A percentile compares a stretch with the other conserved stretches of the same genome.
Conservation (phyloP, 2,888 invertebrate genomes). For the Megalurothrips usitatus region DNA sequence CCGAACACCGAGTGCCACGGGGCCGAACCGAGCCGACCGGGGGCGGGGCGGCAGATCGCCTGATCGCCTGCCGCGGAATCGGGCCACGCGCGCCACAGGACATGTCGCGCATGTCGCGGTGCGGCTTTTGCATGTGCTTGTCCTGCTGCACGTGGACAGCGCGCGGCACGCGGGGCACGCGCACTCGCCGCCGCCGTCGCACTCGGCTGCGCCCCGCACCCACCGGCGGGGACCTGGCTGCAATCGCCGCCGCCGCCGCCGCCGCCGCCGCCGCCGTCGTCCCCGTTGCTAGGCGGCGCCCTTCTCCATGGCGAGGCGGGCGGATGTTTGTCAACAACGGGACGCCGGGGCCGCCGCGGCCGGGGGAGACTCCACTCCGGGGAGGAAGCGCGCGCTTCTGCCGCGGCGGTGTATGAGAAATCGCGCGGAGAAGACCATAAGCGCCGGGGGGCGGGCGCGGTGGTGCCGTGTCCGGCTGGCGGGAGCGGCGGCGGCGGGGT, state of each 20-base stretch:
- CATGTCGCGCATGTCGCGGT: no score
- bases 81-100: no score
- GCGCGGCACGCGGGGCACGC: not conserved
- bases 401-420: not conserved
- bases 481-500: no score
- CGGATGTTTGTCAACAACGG: slow-evolving; percentile 23
- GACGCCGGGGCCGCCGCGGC: not conserved
- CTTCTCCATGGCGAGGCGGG: not conserved
- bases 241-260: no score
- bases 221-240: not conserved
- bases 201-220: not conserved
- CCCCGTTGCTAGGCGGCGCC: not conserved
- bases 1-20: not conserved
- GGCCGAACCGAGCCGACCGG: no score
- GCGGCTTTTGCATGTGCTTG: no score
- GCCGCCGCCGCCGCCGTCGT: not conserved
- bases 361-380: not conserved
- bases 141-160: no score
- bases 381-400: not conserved
- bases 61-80: no score
- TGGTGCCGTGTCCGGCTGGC: not conserved
- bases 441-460: not conserved
- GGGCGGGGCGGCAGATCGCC: no score
- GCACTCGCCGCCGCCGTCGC: not conserved
- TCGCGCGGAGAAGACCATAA: not conserved